These are phyloP conservation scores for Drosophila repletoides DNA, from an alignment of 1,140 invertebrate species.

Conservation along the genomic window DNA sequence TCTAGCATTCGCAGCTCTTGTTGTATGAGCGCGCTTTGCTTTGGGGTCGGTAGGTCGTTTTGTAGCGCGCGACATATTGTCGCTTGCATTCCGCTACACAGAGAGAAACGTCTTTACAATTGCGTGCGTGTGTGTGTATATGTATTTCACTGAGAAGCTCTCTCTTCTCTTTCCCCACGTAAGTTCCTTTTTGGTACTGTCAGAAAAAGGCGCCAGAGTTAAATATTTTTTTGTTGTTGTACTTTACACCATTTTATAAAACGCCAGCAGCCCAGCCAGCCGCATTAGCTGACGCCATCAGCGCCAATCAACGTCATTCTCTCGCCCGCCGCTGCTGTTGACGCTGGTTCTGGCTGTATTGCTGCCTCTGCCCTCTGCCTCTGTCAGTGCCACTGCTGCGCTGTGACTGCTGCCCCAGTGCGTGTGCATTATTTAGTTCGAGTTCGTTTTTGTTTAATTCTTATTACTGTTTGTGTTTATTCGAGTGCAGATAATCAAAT, in stretches of 20 bases:
- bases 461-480: conserved; percentile 56
- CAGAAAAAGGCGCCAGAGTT: conserved; percentile 66
- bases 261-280: conserved; percentile 32
- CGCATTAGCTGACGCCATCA: conserved; percentile 64
- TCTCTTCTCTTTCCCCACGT: conserved; percentile 57
- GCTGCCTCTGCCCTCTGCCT: conserved; percentile 10
- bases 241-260: conserved; percentile 71
- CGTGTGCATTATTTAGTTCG: no score
- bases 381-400: conserved; percentile 21
- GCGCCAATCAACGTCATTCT: conserved; percentile 63
- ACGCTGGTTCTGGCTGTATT: conserved; percentile 13
- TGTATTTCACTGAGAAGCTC: conserved; percentile 5
- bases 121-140: not conserved
- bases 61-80: conserved; percentile 48
- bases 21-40: conserved; percentile 31
- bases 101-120: conserved; percentile 2
- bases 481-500: conserved; percentile 73
- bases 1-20: no score
- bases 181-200: conserved; percentile 42
- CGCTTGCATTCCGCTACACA: conserved; percentile 54
- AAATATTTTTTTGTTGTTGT: conserved; percentile 23
- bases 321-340: conserved; percentile 50
- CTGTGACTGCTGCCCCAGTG: no score
- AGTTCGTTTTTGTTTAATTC: conserved; percentile 50
- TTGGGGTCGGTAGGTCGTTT: conserved; percentile 52